phyloP scores from a whole-genome alignment of 1,140 invertebrate genomes.

The Leptinotarsa texana region DNA sequence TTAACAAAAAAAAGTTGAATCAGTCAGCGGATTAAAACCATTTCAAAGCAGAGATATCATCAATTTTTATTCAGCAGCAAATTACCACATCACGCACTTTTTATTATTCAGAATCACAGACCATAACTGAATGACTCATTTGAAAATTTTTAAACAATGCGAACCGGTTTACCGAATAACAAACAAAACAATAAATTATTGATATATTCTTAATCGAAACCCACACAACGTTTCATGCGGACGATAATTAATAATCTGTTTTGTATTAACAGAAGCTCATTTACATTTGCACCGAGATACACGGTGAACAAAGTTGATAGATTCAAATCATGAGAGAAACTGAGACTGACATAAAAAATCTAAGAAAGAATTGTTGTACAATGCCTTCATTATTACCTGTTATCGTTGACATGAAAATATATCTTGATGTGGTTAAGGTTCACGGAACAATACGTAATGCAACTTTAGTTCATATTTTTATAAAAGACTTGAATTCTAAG shows the following conservation, averaged over 20 bases:
- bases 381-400: too few relatives aligned
- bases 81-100: constrained; percentile 5
- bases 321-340: too few relatives aligned
- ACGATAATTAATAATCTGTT: constrained; percentile 20
- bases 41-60: neutral
- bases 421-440: too few relatives aligned
- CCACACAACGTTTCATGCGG: constrained; percentile 2
- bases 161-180: constrained; percentile 16
- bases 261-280: constrained; percentile 14
- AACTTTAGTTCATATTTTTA: too few relatives aligned
- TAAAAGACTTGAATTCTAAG: too few relatives aligned
- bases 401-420: too few relatives aligned
- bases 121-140: constrained; percentile 19
- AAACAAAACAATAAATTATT: constrained; percentile 24
- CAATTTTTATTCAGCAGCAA: neutral
- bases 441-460: too few relatives aligned
- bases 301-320: neutral
- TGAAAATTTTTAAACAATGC: constrained; percentile 9
- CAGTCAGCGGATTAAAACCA: constrained; percentile 1
- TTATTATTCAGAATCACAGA: constrained; percentile 16
- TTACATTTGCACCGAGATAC: constrained; percentile 10
- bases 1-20: neutral
- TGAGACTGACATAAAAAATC: too few relatives aligned
- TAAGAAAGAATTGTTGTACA: too few relatives aligned
- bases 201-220: constrained; percentile 14